Conservation (phyloP, 2,113 vertebrate species). For the Mormyrus iriodes region DNA sequence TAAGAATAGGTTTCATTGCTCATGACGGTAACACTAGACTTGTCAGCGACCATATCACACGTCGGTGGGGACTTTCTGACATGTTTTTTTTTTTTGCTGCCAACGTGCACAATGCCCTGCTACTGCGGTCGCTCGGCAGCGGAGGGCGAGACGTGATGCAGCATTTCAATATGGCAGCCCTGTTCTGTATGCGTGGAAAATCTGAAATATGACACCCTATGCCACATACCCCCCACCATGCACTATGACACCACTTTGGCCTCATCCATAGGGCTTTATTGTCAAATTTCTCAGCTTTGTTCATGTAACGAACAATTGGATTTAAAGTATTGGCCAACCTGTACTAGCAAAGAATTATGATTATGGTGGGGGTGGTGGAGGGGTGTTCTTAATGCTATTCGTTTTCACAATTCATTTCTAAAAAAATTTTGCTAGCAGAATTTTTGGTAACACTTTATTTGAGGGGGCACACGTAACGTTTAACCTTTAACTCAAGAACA, state of each 20-base stretch:
- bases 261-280: not conserved
- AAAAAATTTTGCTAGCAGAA: not conserved
- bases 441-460: not conserved
- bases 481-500: not conserved
- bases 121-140: slow-evolving; percentile 34
- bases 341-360: not conserved
- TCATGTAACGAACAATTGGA: not conserved
- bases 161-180: slow-evolving; percentile 24
- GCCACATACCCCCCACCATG: not conserved
- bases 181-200: slow-evolving; percentile 44
- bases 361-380: not conserved
- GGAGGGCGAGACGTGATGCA: slow-evolving; percentile 47
- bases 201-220: slow-evolving; percentile 33
- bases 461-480: not conserved
- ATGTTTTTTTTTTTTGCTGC: slow-evolving; percentile 48
- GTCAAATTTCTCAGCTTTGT: not conserved
- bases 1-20: slow-evolving; percentile 66
- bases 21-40: slow-evolving; percentile 69
- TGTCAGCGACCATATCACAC: slow-evolving; percentile 63
- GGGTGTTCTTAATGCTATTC: not conserved
- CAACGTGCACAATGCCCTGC: slow-evolving; percentile 42
- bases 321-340: not conserved
- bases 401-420: not conserved
- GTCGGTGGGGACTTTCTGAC: slow-evolving; percentile 50
- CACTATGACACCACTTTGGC: not conserved